Percentiles rank a stretch among this genome's conserved stretches.
These are phyloP conservation scores for Ectemnius continuus DNA, from an alignment of 2,888 invertebrate species.

Conservation along the genomic window DNA sequence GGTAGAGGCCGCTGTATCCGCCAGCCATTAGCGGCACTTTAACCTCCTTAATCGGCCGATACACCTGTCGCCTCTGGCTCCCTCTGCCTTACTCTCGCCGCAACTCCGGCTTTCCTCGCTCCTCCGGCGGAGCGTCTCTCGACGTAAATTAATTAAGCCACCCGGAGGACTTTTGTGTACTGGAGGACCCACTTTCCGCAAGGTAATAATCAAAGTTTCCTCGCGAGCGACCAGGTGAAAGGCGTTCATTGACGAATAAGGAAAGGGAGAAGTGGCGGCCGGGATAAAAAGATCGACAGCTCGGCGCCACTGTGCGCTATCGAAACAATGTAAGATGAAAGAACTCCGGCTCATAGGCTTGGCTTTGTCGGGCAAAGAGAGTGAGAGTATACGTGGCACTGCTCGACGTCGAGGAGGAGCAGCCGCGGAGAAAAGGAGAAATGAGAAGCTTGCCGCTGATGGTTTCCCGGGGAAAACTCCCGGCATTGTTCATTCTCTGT, in stretches of 20 bases:
- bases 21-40: conserved; percentile 42
- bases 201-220: conserved; percentile 59
- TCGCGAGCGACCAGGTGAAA: conserved; percentile 29
- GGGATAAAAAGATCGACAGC: conserved; percentile 33
- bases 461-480: conserved; percentile 29
- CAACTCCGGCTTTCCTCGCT: not conserved
- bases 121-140: conserved; percentile 39
- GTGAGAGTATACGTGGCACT: not conserved
- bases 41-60: conserved; percentile 51
- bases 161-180: conserved; percentile 38
- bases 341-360: not conserved
- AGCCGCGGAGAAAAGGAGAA: not conserved
- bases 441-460: conserved; percentile 11
- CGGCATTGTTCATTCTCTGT: conserved; percentile 68
- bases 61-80: conserved; percentile 15
- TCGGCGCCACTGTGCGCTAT: not conserved
- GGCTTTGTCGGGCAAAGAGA: not conserved
- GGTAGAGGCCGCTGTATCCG: conserved; percentile 22
- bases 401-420: not conserved
- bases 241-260: not conserved
- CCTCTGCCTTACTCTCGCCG: no score
- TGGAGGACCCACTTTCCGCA: conserved; percentile 18
- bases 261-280: conserved; percentile 6
- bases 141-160: conserved; percentile 59
- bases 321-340: no score